phyloP scores from a whole-genome alignment of 1,140 invertebrate genomes.

The roundworm (Caenorhabditis elegans) region WBcel235 BX284606.5:10286501-10287000 shows the following conservation, averaged over 20 bases:
- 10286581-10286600: too few species aligned
- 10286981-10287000: not conserved
- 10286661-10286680: not conserved
- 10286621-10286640: too few species aligned
- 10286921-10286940: not conserved
- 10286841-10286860: not conserved
- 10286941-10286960: constrained; percentile 9
- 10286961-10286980: constrained; percentile 16
- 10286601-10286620: too few species aligned
- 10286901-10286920: not conserved
- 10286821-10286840: not conserved
- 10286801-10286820: not conserved
- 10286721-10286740: not conserved
- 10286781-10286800: not conserved
- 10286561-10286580: too few species aligned
- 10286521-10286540: constrained; percentile 10
- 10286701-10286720: not conserved
- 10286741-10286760: not conserved
- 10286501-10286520: not conserved
- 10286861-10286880: not conserved
- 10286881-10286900: too few species aligned
- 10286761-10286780: not conserved
- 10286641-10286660: too few species aligned
- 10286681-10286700: not conserved
- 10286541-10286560: not conserved